phyloP scores from a whole-genome alignment of 2,888 invertebrate genomes.

The Ophraella communa region DNA sequence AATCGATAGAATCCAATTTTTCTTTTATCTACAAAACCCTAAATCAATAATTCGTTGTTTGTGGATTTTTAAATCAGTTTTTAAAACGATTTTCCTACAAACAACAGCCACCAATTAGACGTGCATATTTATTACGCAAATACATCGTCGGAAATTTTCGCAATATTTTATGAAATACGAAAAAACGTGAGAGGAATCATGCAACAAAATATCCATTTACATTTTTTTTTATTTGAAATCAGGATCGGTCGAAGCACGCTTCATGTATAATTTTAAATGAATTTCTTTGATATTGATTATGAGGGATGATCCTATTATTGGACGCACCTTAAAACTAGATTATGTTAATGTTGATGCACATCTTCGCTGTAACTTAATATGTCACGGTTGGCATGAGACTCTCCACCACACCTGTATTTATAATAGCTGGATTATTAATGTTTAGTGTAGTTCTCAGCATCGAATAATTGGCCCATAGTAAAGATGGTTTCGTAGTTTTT shows the following conservation, averaged over 20 bases:
- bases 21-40: no score
- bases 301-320: not conserved
- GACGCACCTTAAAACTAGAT: not conserved
- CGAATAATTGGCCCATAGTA: no score
- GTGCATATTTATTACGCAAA: not conserved
- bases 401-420: not conserved
- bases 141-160: not conserved
- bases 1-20: no score
- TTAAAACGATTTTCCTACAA: no score
- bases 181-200: conserved; percentile 1
- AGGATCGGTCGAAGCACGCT: not conserved
- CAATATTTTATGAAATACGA: not conserved
- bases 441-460: no score
- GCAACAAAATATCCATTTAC: not conserved
- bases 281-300: not conserved
- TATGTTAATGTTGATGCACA: not conserved
- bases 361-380: not conserved
- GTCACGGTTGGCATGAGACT: not conserved
- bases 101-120: not conserved
- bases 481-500: no score
- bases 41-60: no score
- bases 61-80: no score
- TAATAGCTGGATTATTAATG: no score
- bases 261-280: not conserved
- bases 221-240: not conserved